These are phyloP conservation scores for Dicaeum eximium DNA, from an alignment of 2,113 vertebrate genomes.

Conservation along the genomic window DNA sequence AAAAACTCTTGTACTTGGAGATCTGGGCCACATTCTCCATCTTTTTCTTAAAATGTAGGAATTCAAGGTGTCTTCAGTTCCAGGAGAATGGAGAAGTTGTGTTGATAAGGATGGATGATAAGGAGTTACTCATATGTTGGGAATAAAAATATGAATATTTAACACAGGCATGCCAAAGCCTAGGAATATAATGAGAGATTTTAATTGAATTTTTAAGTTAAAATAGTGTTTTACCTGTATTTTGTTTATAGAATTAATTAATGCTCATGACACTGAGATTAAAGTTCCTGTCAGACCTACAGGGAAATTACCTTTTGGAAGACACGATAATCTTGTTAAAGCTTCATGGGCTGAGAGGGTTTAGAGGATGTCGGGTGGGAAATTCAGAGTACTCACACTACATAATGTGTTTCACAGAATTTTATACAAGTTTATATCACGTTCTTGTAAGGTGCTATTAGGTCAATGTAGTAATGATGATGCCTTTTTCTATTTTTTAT, in stretches of 20 bases:
- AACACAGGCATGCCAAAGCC: neutral
- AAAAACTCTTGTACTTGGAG: neutral
- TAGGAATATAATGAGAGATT: neutral
- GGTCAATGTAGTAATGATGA: neutral
- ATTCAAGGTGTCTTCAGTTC: neutral
- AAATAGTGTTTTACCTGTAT: neutral
- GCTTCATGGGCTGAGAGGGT: neutral
- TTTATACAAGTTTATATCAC: neutral
- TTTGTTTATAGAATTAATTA: constrained; percentile 51
- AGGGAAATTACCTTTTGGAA: neutral
- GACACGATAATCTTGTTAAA: neutral
- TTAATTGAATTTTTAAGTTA: constrained; percentile 22
- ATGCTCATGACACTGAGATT: neutral
- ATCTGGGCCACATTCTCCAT: neutral
- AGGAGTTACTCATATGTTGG: neutral
- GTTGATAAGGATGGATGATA: neutral
- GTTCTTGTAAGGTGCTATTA: neutral
- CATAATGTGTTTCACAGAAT: neutral
- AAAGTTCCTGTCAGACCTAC: constrained; percentile 5
- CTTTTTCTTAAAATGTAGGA: neutral
- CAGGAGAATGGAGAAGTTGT: neutral
- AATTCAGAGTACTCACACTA: neutral
- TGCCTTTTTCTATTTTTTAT: neutral
- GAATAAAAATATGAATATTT: constrained; percentile 2
- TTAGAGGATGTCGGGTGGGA: neutral